Evolutionary conservation across 2,113 vertebrate genomes (phyloP).

Genomic region (Phoxinus phoxinus): DNA sequence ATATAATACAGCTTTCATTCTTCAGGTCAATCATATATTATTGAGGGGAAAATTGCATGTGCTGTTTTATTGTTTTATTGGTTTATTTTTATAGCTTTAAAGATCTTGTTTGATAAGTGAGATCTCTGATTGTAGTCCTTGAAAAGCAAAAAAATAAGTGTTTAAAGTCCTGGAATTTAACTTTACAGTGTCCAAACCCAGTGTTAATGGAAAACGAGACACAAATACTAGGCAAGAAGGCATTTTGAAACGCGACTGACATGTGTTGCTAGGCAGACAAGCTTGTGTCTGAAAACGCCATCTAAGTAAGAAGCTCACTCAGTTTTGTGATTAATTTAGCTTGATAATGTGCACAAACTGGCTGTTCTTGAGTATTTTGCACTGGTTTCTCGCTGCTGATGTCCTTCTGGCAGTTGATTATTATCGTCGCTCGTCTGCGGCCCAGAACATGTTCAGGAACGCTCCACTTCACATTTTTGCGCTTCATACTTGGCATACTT

Average conservation of each 20-base stretch:
- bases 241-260: not conserved
- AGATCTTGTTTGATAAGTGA: too few relatives aligned
- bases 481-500: not conserved
- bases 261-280: not conserved
- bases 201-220: too few relatives aligned
- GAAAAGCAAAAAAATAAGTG: too few relatives aligned
- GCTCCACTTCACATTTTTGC: constrained; percentile 7
- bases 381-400: not conserved
- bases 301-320: not conserved
- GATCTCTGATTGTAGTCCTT: too few relatives aligned
- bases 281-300: not conserved
- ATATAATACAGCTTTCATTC: too few relatives aligned
- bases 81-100: too few relatives aligned
- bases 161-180: too few relatives aligned
- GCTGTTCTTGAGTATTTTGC: not conserved
- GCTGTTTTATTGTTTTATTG: too few relatives aligned
- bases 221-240: too few relatives aligned
- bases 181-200: too few relatives aligned
- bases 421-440: not conserved
- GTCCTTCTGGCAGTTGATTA: not conserved
- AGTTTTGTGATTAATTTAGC: not conserved
- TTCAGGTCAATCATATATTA: too few relatives aligned
- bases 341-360: not conserved
- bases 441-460: not conserved
- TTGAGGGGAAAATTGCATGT: too few relatives aligned